A percentile compares a stretch with the other conserved stretches of the same genome.
Evolutionary conservation across 2,888 invertebrate genomes (phyloP).

Genomic region (Sphecodes monilicornis): DNA sequence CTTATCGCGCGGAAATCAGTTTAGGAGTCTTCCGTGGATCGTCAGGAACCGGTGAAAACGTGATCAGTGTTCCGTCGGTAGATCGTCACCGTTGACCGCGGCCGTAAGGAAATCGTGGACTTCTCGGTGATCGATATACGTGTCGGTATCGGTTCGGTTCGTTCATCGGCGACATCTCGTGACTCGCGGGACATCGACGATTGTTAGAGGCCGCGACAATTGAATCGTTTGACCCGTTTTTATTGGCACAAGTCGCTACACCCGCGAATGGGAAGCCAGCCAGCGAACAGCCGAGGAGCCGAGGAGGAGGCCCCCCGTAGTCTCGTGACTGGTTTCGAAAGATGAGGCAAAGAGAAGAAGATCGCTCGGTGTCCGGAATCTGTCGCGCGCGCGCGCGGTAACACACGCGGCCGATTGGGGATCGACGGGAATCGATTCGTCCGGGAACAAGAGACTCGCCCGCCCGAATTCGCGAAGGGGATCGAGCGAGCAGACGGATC

Average conservation of each 20-base stretch:
- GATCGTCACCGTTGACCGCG: not conserved
- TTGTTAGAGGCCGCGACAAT: slow-evolving; percentile 58
- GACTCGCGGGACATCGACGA: not conserved
- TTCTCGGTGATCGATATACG: not conserved
- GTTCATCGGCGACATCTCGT: not conserved
- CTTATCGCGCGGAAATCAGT: slow-evolving; percentile 13
- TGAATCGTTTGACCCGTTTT: slow-evolving; percentile 78
- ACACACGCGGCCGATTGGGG: not conserved
- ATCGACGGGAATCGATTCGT: not conserved
- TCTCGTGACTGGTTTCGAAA: slow-evolving; percentile 18
- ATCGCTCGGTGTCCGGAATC: not conserved
- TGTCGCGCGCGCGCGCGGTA: not conserved
- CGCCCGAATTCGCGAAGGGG: not conserved
- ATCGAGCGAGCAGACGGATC: not conserved
- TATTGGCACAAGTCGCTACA: slow-evolving; percentile 67
- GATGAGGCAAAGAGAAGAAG: slow-evolving; percentile 2
- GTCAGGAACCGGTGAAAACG: not conserved
- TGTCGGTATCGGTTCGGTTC: not conserved
- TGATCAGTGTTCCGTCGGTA: not conserved
- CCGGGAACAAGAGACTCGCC: not conserved
- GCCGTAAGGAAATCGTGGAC: not conserved
- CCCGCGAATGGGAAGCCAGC: slow-evolving; percentile 47
- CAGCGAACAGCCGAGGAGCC: slow-evolving; percentile 35
- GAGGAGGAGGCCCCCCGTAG: not conserved
- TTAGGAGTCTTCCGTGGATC: not conserved